Percentiles rank a stretch among this genome's conserved stretches.
Evolutionary conservation across 2,113 vertebrate genomes (phyloP).

Genomic region (Donacobius atricapilla): DNA sequence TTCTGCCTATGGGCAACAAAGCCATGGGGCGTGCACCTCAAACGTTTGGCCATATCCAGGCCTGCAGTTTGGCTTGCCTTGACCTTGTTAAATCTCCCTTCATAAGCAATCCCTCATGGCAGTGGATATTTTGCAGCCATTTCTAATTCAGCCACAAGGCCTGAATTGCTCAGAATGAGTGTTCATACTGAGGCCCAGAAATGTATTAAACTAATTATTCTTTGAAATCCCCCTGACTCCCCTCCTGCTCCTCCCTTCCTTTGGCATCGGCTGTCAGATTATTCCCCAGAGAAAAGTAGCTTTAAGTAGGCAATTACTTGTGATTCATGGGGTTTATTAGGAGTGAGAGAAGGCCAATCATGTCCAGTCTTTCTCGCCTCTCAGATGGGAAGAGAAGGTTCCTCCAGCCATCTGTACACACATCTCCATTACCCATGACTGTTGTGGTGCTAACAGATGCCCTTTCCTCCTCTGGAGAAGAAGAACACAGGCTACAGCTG

Average conservation of each 20-base stretch:
- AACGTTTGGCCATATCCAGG: neutral
- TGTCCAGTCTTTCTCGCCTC: constrained; percentile 2
- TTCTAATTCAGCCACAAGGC: constrained; percentile 11
- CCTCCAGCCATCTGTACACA: neutral
- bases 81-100: neutral
- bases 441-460: neutral
- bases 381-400: constrained; percentile 1
- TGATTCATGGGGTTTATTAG: constrained; percentile 46
- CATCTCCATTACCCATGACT: constrained; percentile 20
- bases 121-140: neutral
- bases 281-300: constrained; percentile 35
- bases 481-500: neutral
- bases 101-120: neutral
- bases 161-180: neutral
- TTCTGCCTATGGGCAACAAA: neutral
- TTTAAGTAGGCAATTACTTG: constrained; percentile 63
- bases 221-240: neutral
- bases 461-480: neutral
- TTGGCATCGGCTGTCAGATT: neutral
- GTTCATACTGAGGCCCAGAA: constrained; percentile 10
- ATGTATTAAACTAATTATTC: constrained; percentile 52
- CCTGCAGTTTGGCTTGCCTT: neutral
- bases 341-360: constrained; percentile 16
- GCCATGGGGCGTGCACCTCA: neutral
- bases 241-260: neutral